Conservation (phyloP, 2,113 vertebrate species). For the Ceyx melanurus region DNA sequence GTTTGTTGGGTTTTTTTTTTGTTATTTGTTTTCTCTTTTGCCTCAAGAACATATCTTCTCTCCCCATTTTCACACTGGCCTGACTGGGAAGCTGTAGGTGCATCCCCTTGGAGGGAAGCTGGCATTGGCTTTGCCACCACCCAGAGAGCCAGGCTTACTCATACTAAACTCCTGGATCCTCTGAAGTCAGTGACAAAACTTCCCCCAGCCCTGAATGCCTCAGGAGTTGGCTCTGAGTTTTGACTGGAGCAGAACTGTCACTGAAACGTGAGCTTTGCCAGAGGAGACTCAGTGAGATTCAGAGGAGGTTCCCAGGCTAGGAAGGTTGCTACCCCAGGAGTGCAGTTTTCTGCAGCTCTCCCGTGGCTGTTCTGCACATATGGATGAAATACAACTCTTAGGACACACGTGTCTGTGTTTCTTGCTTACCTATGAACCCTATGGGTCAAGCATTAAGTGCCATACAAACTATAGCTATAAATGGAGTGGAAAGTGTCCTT, state of each 20-base stretch:
- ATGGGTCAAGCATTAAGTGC: not conserved
- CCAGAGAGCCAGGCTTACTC: not conserved
- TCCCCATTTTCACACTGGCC: not conserved
- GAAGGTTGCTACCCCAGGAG: not conserved
- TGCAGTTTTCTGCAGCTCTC: not conserved
- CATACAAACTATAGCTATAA: conserved; percentile 6
- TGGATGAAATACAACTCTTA: conserved; percentile 41
- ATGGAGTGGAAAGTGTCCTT: not conserved
- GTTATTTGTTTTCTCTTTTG: not conserved
- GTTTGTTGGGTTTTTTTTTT: too few relatives aligned
- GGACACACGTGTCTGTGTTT: not conserved
- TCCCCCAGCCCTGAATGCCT: not conserved
- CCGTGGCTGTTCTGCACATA: conserved; percentile 10
- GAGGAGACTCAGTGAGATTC: not conserved
- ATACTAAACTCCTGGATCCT: not conserved
- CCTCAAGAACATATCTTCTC: not conserved
- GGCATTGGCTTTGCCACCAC: not conserved
- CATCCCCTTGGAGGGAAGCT: not conserved
- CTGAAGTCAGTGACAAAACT: not conserved
- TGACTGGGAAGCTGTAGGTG: not conserved
- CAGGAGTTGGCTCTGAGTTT: not conserved
- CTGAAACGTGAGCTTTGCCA: not conserved
- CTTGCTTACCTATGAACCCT: conserved; percentile 20
- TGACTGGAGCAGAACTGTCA: not conserved
- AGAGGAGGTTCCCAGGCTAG: not conserved